Percentiles rank a stretch among this genome's conserved stretches.
These are phyloP conservation scores for Philotrypesis tridentata DNA, from an alignment of 1,140 invertebrate species.

Conservation along the genomic window DNA sequence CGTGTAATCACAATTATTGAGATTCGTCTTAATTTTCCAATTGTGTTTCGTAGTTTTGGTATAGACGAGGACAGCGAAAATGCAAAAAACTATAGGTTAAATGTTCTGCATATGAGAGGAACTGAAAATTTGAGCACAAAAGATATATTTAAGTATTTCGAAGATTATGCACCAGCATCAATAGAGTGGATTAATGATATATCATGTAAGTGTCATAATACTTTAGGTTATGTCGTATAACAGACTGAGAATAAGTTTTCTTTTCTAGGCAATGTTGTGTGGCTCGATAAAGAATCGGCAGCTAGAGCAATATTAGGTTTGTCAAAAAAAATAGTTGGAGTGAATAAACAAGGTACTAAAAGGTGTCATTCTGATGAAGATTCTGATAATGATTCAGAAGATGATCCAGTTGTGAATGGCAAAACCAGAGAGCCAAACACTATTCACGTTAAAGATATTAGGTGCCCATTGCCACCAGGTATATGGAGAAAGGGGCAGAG, in stretches of 20 bases:
- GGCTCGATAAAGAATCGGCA: slow-evolving; percentile 81
- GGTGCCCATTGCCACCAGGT: slow-evolving; percentile 79
- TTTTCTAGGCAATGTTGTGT: slow-evolving; percentile 82
- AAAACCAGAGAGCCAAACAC: slow-evolving; percentile 58
- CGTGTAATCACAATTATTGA: not conserved
- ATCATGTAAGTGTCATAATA: slow-evolving; percentile 77
- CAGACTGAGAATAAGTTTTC: slow-evolving; percentile 19
- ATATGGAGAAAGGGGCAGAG: slow-evolving; percentile 83
- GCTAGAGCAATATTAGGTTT: slow-evolving; percentile 81
- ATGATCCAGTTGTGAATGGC: slow-evolving; percentile 48
- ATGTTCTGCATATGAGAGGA: slow-evolving; percentile 84
- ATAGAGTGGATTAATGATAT: slow-evolving; percentile 88
- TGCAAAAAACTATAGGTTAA: slow-evolving; percentile 77
- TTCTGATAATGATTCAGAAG: slow-evolving; percentile 53
- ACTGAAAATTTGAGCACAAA: slow-evolving; percentile 83
- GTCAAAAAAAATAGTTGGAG: slow-evolving; percentile 73
- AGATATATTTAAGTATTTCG: slow-evolving; percentile 87
- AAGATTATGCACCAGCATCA: slow-evolving; percentile 81
- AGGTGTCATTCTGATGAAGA: slow-evolving; percentile 51
- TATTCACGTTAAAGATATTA: slow-evolving; percentile 72
- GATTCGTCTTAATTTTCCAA: slow-evolving; percentile 26
- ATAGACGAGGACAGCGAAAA: slow-evolving; percentile 76
- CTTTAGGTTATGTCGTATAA: not conserved
- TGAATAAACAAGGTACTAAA: slow-evolving; percentile 58
- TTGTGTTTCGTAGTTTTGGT: slow-evolving; percentile 75